phyloP scores from a whole-genome alignment of 2,797 vertebrate species.

The Parauchenoglanis punctatus region DNA sequence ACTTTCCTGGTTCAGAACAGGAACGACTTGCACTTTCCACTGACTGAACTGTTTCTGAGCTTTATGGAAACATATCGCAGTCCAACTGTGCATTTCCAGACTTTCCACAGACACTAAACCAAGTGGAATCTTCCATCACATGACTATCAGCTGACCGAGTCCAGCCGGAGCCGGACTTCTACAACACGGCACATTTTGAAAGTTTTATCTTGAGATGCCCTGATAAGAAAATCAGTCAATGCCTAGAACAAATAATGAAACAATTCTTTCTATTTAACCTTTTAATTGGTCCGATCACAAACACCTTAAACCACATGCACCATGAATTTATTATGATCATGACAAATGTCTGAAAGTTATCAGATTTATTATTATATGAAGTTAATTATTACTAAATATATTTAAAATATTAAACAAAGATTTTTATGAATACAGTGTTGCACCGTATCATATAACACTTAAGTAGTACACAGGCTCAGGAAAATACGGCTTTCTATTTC shows the following conservation, averaged over 20 bases:
- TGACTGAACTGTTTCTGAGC: constrained; percentile 41
- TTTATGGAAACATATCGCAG: constrained; percentile 28
- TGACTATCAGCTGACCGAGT: constrained; percentile 46
- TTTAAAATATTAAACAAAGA: neutral
- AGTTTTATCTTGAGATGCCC: neutral
- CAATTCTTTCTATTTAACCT: neutral
- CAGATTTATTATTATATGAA: neutral
- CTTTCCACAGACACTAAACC: constrained; percentile 49
- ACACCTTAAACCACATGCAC: neutral
- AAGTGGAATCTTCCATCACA: constrained; percentile 50
- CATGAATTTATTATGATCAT: neutral
- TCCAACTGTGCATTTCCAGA: constrained; percentile 29
- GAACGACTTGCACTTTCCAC: constrained; percentile 54
- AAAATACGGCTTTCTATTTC: neutral
- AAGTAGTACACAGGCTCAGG: neutral
- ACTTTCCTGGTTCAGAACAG: constrained; percentile 35
- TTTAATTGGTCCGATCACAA: neutral
- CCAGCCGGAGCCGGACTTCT: neutral
- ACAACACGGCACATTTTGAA: neutral
- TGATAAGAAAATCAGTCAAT: constrained; percentile 7
- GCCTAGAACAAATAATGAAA: neutral
- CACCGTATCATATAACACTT: neutral
- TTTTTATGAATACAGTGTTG: neutral
- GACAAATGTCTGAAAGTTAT: neutral
- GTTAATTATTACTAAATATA: neutral